These are phyloP conservation scores for Sciaenops ocellatus DNA, from an alignment of 2,797 vertebrate genomes.

Conservation along the genomic window DNA sequence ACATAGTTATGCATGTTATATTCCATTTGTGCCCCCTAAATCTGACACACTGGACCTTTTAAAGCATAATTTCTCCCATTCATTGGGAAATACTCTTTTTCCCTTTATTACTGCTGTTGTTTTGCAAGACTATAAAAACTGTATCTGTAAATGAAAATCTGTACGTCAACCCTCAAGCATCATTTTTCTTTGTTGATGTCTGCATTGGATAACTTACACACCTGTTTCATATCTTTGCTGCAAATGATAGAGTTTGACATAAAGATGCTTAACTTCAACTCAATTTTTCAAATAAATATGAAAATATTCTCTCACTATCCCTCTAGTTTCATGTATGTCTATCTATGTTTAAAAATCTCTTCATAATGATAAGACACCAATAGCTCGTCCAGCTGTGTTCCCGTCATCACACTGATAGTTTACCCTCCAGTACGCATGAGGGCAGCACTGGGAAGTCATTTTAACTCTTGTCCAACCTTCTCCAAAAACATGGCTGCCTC, in stretches of 20 bases:
- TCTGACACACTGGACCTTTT: no score
- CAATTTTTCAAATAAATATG: not conserved
- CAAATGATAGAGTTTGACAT: not conserved
- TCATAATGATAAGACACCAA: not conserved
- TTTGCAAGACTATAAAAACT: no score
- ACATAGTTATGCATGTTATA: no score
- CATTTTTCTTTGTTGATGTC: not conserved
- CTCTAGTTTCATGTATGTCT: no score
- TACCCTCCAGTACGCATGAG: slow-evolving; percentile 47
- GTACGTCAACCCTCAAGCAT: not conserved
- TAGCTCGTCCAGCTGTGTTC: not conserved
- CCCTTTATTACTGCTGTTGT: no score
- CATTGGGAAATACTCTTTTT: no score
- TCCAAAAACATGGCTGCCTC: slow-evolving; percentile 79
- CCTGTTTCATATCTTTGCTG: not conserved
- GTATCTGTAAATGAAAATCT: no score
- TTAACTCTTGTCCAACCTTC: not conserved
- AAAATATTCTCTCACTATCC: not conserved
- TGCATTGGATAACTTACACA: not conserved
- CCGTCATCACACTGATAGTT: not conserved
- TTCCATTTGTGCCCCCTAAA: no score
- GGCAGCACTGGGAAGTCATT: slow-evolving; percentile 28
- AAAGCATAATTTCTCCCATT: no score
- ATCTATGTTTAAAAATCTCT: not conserved
- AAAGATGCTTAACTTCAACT: not conserved